phyloP scores from a whole-genome alignment of 2,888 invertebrate species.

The Cephonodes hylas region DNA sequence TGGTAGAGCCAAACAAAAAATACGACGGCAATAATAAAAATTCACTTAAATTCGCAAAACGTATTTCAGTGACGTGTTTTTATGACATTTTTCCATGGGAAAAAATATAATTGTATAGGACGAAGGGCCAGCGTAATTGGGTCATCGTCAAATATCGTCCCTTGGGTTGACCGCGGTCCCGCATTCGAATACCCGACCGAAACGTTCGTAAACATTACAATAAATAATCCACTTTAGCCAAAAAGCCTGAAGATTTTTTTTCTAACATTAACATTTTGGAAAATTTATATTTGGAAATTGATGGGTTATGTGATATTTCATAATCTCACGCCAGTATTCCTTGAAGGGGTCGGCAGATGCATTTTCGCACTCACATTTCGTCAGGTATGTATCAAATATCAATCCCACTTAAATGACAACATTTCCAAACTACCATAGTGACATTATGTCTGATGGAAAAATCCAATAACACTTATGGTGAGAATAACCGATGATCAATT shows the following conservation, averaged over 20 bases:
- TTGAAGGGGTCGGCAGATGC: too few relatives aligned
- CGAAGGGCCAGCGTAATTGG: conserved; percentile 15
- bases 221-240: conserved; percentile 9
- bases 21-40: background rate
- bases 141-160: conserved; percentile 16
- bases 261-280: background rate
- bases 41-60: background rate
- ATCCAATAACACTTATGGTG: too few relatives aligned
- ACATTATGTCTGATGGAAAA: too few relatives aligned
- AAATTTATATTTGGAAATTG: background rate
- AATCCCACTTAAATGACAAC: too few relatives aligned
- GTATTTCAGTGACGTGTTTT: background rate
- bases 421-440: too few relatives aligned
- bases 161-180: conserved; percentile 15
- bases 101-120: conserved; percentile 11
- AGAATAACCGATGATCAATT: too few relatives aligned
- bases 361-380: too few relatives aligned
- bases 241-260: background rate
- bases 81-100: conserved; percentile 9
- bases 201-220: conserved; percentile 14
- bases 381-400: too few relatives aligned
- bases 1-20: background rate
- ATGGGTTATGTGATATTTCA: too few relatives aligned
- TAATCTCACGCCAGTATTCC: too few relatives aligned
- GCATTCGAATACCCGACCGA: conserved; percentile 8